Base-by-base conservation (phyloP, 2,113 vertebrate genomes). In the Hippolais icterina region DNA sequence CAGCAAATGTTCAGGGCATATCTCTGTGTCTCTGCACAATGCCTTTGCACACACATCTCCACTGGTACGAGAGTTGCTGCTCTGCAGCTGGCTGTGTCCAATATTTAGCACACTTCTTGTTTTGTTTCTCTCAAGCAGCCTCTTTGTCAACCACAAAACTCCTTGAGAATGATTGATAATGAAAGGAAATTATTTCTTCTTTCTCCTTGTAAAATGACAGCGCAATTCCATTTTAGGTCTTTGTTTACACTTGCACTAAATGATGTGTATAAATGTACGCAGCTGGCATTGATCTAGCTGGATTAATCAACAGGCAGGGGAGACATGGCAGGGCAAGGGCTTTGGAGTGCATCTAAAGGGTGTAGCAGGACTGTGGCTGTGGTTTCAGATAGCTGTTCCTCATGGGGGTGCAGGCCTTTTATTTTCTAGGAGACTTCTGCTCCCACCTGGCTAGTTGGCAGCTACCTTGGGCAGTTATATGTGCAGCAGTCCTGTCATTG, bases 131-230 rank as follows among this genome's bases (percentile, higher is more conserved):
- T 72, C 69, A 90, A 80, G 42, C 42, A 63, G 31, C 37, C 39
- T 53, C 20, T 57, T 92, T 53, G n/a, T 79, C 83, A 77, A 25
- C 37, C 35, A 18, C 41, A 64, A 81, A 87, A 61, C 20, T 80
- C 21, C 3, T 6, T 89, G 83, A 81, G 60, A 91, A 80, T 49
- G 31, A 86, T 28, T 33, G 37, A 88, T 42, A 49, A 31, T 17
- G 22, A 61, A 87, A 79, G 77, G 28, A 83, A 61, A 42, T 33
- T 42, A 74, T 88, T 94, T 83, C 21, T 90, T 82, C 65, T 90
- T 87, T 47, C 33, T 60, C 54, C 44, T 50, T 8, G 8, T 81
- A 61, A 86, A 76, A 77, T 39, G 46, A 80, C 28, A 85, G 52
- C 41, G 11, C 44, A 44, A 42, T 25, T 82, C 46, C 29, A 35